A percentile compares a stretch with the other conserved stretches of the same genome.
phyloP scores from a whole-genome alignment of 2,888 invertebrate species.

The Drosophila rubida region DNA sequence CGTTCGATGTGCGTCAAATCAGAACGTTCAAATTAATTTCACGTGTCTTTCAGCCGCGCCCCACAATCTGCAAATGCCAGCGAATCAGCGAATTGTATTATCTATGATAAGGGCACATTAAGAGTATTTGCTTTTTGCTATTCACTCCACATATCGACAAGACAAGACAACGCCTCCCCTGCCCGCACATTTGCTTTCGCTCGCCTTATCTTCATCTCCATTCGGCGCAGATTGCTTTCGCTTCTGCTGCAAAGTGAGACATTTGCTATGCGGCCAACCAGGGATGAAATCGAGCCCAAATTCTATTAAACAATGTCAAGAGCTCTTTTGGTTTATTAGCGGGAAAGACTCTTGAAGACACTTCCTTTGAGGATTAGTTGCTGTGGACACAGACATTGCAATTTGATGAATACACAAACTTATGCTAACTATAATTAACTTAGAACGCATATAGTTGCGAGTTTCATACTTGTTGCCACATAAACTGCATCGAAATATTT shows the following conservation, averaged over 20 bases:
- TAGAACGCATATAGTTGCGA: too few relatives aligned
- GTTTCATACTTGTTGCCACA: too few relatives aligned
- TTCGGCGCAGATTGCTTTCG: neutral
- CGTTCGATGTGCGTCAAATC: slow-evolving; percentile 38
- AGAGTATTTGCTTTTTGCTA: slow-evolving; percentile 24
- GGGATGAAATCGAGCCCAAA: slow-evolving; percentile 3
- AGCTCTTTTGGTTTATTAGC: neutral
- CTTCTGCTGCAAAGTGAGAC: neutral
- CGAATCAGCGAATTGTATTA: slow-evolving; percentile 45
- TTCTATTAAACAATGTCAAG: neutral
- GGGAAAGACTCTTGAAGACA: too few relatives aligned
- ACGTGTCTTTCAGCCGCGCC: slow-evolving; percentile 30
- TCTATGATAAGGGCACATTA: slow-evolving; percentile 15
- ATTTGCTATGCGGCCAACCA: slow-evolving; percentile 1
- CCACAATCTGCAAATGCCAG: slow-evolving; percentile 40
- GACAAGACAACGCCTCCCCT: neutral
- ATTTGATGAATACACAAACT: too few relatives aligned
- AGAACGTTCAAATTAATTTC: slow-evolving; percentile 66
- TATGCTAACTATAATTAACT: too few relatives aligned
- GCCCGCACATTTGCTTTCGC: neutral
- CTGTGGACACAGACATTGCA: too few relatives aligned
- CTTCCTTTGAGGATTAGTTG: too few relatives aligned
- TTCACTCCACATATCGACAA: slow-evolving; percentile 20
- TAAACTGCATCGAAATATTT: too few relatives aligned
- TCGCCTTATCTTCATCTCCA: neutral